Conservation (phyloP, 1,140 invertebrate genomes). For the Drosophila paulistorum region DNA sequence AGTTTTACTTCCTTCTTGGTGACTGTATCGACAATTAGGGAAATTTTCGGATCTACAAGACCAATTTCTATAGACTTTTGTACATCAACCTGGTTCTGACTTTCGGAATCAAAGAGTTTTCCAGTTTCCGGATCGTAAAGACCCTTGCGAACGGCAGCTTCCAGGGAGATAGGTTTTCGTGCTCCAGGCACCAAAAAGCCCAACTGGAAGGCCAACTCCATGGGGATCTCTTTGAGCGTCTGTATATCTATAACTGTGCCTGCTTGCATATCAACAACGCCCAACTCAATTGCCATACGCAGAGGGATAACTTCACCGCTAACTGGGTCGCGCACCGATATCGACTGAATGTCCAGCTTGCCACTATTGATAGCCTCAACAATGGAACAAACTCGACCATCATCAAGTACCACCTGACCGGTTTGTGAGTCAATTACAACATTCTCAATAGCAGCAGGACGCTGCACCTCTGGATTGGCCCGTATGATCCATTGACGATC, state of each 20-base stretch:
- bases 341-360: slow-evolving; percentile 89
- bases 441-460: slow-evolving; percentile 74
- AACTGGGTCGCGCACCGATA: slow-evolving; percentile 88
- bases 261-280: slow-evolving; percentile 89
- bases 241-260: slow-evolving; percentile 89
- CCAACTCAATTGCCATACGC: slow-evolving; percentile 89
- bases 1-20: slow-evolving; percentile 88
- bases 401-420: slow-evolving; percentile 71
- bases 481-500: slow-evolving; percentile 88
- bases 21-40: slow-evolving; percentile 91
- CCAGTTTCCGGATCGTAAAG: slow-evolving; percentile 89
- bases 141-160: slow-evolving; percentile 88
- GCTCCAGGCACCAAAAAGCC: slow-evolving; percentile 88
- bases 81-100: slow-evolving; percentile 88
- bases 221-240: slow-evolving; percentile 87
- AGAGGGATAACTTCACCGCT: slow-evolving; percentile 89
- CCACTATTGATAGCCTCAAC: slow-evolving; percentile 89
- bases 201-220: slow-evolving; percentile 88
- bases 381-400: slow-evolving; percentile 86
- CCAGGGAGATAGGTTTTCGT: slow-evolving; percentile 89
- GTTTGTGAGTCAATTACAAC: slow-evolving; percentile 65
- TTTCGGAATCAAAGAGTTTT: slow-evolving; percentile 88
- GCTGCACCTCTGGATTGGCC: slow-evolving; percentile 84
- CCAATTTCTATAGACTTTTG: slow-evolving; percentile 90
- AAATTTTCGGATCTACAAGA: slow-evolving; percentile 92